phyloP scores from a whole-genome alignment of 2,797 vertebrate genomes.

The Carcharodon carcharias region DNA sequence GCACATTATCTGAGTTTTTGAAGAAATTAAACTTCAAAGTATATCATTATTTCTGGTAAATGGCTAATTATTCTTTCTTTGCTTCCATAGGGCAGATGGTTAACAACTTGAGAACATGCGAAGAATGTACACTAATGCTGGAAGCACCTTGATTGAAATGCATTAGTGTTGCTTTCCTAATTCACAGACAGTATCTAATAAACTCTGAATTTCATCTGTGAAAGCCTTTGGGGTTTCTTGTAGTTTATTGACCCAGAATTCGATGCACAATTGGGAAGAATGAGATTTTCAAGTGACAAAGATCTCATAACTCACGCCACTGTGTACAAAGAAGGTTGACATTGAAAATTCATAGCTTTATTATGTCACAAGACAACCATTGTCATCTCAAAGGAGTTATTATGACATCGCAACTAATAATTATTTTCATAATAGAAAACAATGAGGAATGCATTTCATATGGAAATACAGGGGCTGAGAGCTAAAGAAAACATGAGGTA shows the following conservation, averaged over 20 bases:
- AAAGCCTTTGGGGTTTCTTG: not conserved
- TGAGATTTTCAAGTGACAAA: constrained; percentile 6
- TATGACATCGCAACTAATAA: constrained; percentile 1
- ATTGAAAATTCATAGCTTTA: not conserved
- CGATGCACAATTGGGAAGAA: not conserved
- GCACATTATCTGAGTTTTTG: not conserved
- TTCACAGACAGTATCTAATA: not conserved
- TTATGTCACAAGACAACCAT: not conserved
- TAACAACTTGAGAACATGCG: not conserved
- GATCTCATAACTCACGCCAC: not conserved
- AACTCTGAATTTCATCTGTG: not conserved
- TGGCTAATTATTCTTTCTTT: constrained; percentile 6
- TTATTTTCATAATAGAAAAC: not conserved
- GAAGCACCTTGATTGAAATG: not conserved
- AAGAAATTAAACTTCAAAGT: not conserved
- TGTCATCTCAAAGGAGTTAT: constrained; percentile 16
- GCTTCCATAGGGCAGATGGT: constrained; percentile 21
- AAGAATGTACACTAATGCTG: not conserved
- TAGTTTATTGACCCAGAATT: constrained; percentile 15
- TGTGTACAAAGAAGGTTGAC: not conserved
- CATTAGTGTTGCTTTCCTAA: not conserved
- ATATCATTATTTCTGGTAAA: not conserved
- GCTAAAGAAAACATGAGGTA: not conserved
- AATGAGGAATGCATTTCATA: not conserved
- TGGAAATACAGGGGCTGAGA: not conserved